Evolutionary conservation across 2,797 vertebrate genomes (phyloP), one percentile per base, ranked within the genome.

Genomic region (Catamblyrhynchus diadema): DNA sequence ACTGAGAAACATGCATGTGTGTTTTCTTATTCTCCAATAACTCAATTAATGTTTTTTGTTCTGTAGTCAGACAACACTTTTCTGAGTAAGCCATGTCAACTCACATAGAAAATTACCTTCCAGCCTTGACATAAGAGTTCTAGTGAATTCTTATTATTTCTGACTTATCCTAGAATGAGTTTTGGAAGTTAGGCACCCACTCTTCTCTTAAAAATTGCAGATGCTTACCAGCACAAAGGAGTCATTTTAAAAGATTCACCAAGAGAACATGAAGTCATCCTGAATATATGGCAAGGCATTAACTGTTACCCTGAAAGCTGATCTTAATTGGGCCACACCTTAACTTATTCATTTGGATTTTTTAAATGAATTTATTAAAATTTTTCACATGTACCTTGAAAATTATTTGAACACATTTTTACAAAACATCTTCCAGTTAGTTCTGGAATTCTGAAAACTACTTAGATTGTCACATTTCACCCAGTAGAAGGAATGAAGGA

Each of bases 11-110:
- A 18, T 48, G 15, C 2, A 16, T 25, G 4, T 11, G 6, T 57
- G 4, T 54, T 90, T 75, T 62, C 35, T 17, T 62, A 10, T 18
- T 84, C 6, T 87, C 16, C 28, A 39, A 12, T 30, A 70, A 37
- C 4, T 61, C 32, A 33, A 15, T 1, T 0, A 42, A 64, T 21
- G 0, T 11, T 24, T 64, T 67, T 71, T 64, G 4, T 64, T 72
- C 17, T 45, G 19, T 12, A 32, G 39, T 33, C 27, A 79, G 30
- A 37, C 18, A 57, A 28, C 9, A 59, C 21, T 50, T 59, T 30
- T 59, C 35, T 37, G 44, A 57, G 14, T 22, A 56, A 18, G 13
- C 12, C 24, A 20, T 25, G 24, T 3, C 18, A 33, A 2, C 2
- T 72, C 19, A 54, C 16, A 19, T 1, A 32, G 33, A 56, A 84